Conservation (phyloP, 2,113 vertebrate genomes). For the Narcine bancroftii region DNA sequence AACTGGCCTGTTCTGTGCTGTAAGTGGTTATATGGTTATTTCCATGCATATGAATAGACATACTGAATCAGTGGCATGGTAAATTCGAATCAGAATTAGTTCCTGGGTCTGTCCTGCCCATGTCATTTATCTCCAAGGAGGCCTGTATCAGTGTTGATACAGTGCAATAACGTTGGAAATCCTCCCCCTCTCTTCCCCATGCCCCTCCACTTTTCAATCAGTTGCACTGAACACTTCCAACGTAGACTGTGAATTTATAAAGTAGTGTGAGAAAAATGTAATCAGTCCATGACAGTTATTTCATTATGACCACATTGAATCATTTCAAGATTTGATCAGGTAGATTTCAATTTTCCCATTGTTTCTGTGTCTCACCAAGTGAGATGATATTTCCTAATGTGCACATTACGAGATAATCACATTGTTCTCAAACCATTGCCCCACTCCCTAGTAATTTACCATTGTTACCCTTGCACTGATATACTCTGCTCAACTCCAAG, state of each 20-base stretch:
- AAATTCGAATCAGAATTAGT: not conserved
- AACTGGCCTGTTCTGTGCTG: no score
- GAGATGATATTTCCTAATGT: not conserved
- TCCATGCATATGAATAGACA: not conserved
- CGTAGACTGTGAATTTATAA: not conserved
- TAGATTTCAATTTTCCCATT: not conserved
- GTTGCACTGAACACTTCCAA: not conserved
- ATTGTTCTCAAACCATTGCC: not conserved
- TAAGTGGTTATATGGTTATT: no score
- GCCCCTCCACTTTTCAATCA: not conserved
- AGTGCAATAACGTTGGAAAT: not conserved
- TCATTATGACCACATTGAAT: not conserved
- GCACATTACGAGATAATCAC: not conserved
- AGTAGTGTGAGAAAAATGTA: not conserved
- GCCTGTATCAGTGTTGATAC: not conserved
- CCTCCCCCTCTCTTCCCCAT: not conserved
- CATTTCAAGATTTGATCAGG: not conserved
- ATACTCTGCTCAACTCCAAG: not conserved
- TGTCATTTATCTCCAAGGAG: not conserved
- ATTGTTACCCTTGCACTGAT: not conserved
- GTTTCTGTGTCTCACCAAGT: not conserved
- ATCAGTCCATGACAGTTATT: not conserved
- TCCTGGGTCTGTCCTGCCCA: not conserved
- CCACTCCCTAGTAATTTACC: not conserved
- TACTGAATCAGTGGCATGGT: not conserved